These are phyloP conservation scores for Ichneumon xanthorius DNA, from an alignment of 2,888 invertebrate species.

Conservation along the genomic window DNA sequence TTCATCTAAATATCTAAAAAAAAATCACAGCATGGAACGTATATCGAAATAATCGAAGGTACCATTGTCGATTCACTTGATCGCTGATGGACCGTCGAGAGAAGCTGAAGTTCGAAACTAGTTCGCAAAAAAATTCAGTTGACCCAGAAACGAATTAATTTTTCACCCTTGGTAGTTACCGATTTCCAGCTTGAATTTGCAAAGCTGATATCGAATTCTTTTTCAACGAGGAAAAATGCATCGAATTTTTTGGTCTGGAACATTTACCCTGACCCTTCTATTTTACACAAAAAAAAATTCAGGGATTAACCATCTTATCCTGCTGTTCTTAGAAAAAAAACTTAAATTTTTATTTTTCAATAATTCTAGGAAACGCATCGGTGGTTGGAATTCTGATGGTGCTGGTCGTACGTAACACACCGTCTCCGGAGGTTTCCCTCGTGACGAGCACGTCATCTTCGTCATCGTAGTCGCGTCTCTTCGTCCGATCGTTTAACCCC, in stretches of 20 bases:
- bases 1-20: neutral
- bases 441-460: constrained; percentile 44
- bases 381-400: neutral
- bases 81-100: too few species aligned
- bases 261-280: neutral
- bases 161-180: neutral
- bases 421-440: neutral
- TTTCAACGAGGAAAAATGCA: neutral
- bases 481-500: constrained; percentile 58
- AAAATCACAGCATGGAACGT: neutral
- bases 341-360: neutral
- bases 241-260: neutral
- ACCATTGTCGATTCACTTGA: neutral
- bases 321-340: neutral
- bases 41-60: neutral
- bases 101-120: neutral
- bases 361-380: neutral
- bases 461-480: constrained; percentile 43
- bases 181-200: neutral
- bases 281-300: neutral
- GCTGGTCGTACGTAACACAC: neutral
- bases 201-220: neutral
- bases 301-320: neutral
- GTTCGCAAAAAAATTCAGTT: neutral
- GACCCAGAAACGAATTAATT: neutral